These are phyloP conservation scores for Tetramorium simillimum DNA, from an alignment of 1,140 invertebrate genomes.

Conservation along the genomic window DNA sequence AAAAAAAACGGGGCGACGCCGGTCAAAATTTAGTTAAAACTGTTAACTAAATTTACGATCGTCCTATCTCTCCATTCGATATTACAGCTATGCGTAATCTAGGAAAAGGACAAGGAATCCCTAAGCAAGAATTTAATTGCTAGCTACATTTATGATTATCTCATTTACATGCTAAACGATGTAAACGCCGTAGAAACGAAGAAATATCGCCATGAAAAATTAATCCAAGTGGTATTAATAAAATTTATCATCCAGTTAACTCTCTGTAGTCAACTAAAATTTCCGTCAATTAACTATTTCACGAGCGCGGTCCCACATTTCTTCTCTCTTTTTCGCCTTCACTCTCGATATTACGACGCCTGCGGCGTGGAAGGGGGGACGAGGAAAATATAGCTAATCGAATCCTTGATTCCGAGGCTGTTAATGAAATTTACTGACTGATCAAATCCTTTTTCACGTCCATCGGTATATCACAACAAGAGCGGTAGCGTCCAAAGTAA, in stretches of 20 bases:
- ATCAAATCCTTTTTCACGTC: conserved; percentile 42
- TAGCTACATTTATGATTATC: conserved; percentile 24
- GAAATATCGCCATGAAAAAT: conserved; percentile 5
- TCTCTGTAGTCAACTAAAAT: conserved; percentile 22
- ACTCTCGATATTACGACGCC: neutral
- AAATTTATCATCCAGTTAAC: conserved; percentile 16
- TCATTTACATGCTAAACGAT: neutral
- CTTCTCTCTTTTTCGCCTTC: neutral
- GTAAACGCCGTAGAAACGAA: conserved; percentile 5
- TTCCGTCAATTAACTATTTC: conserved; percentile 14
- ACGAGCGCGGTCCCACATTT: neutral
- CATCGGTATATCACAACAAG: conserved; percentile 18
- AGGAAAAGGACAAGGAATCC: neutral
- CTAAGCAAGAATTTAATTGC: conserved; percentile 43
- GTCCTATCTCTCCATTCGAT: neutral
- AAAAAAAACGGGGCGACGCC: neutral
- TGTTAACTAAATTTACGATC: conserved; percentile 33
- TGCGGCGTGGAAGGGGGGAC: neutral
- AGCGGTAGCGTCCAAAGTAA: conserved; percentile 12
- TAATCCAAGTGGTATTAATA: conserved; percentile 8
- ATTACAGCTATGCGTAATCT: conserved; percentile 5
- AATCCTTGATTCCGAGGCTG: conserved; percentile 3
- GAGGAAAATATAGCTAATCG: neutral
- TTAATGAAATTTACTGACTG: conserved; percentile 15
- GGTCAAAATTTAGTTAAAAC: conserved; percentile 2